Evolutionary conservation across 2,888 invertebrate genomes (phyloP).

Genomic region (Idaea dimidiata): DNA sequence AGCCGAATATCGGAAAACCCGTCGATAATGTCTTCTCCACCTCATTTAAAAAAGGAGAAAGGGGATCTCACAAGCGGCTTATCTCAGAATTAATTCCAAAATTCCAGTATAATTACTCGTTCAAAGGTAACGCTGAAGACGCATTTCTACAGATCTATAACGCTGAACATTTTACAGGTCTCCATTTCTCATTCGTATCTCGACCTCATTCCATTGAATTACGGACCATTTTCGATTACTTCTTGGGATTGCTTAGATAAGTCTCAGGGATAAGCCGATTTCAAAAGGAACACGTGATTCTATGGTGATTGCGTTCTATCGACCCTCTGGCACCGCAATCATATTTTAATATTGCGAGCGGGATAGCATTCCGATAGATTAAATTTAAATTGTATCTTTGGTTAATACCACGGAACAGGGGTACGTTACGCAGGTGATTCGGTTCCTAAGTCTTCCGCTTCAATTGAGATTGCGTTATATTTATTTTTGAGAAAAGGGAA

Average conservation of each 20-base stretch:
- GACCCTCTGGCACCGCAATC: conserved; percentile 50
- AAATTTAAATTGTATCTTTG: conserved; percentile 54
- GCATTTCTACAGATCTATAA: conserved; percentile 49
- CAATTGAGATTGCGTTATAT: conserved; percentile 4
- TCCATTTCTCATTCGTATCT: conserved; percentile 31
- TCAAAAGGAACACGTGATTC: conserved; percentile 76
- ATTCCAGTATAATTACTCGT: conserved; percentile 74
- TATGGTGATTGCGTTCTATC: conserved; percentile 68
- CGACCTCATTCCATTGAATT: conserved; percentile 33
- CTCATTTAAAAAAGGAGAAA: conserved; percentile 40
- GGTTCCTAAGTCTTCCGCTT: neutral
- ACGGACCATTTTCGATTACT: conserved; percentile 42
- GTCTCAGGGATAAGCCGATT: conserved; percentile 70
- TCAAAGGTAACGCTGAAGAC: conserved; percentile 67
- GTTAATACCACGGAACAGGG: conserved; percentile 25
- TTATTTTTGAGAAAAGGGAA: neutral
- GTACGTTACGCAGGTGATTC: neutral
- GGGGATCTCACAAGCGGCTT: conserved; percentile 49
- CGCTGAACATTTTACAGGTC: conserved; percentile 45
- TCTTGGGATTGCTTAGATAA: conserved; percentile 42
- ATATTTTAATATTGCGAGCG: conserved; percentile 77
- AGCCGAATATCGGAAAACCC: conserved; percentile 34
- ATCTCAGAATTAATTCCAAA: conserved; percentile 73
- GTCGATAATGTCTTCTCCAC: conserved; percentile 38
- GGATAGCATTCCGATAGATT: conserved; percentile 65